Evolutionary conservation across 2,113 vertebrate genomes (phyloP).

Genomic region (Zingel zingel): DNA sequence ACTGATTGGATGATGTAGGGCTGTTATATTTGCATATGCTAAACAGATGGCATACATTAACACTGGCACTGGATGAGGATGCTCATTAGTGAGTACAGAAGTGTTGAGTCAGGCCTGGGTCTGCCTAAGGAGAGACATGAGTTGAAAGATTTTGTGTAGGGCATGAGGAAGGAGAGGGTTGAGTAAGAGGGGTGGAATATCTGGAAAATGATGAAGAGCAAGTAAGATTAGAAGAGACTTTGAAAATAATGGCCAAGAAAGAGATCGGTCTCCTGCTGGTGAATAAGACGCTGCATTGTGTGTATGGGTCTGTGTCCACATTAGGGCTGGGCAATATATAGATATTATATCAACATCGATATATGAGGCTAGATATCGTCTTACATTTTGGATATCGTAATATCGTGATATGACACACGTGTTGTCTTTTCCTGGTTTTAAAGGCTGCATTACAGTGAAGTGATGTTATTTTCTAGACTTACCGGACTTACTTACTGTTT

Average conservation of each 20-base stretch:
- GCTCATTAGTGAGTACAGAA: constrained; percentile 18
- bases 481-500: too few relatives aligned
- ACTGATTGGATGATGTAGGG: constrained; percentile 17
- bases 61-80: background rate
- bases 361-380: too few relatives aligned
- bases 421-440: too few relatives aligned
- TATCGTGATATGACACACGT: too few relatives aligned
- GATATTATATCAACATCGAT: too few relatives aligned
- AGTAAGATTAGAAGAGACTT: constrained; percentile 25
- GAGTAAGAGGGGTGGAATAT: background rate
- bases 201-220: constrained; percentile 40
- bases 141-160: background rate
- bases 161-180: background rate
- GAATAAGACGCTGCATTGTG: constrained; percentile 4
- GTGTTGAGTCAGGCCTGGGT: constrained; percentile 5
- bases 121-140: background rate
- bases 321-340: too few relatives aligned
- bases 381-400: too few relatives aligned
- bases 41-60: constrained; percentile 44
- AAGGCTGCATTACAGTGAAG: too few relatives aligned
- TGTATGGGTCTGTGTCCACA: background rate
- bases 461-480: too few relatives aligned
- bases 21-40: constrained; percentile 33
- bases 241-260: constrained; percentile 10
- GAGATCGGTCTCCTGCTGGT: constrained; percentile 30